Base-by-base conservation (phyloP, 2,888 invertebrate species). In the Caenorhabditis sulstoni region DNA sequence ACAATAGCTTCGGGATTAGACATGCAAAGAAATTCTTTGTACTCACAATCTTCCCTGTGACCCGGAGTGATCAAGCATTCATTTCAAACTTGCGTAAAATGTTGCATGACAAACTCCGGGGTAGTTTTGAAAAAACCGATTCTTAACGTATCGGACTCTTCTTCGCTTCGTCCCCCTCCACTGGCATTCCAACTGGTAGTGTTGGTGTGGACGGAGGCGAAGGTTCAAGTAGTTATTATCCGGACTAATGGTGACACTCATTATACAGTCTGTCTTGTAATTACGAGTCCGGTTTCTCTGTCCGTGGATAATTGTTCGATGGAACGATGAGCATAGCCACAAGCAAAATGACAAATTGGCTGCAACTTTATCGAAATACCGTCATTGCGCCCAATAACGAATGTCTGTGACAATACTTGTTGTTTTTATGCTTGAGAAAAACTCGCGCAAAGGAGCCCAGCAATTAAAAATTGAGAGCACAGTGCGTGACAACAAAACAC, bases 21-120 rank as follows among this genome's bases (percentile, higher is more conserved):
- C 53, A 70, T 70, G 61, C 70, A 70, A 61, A 53, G 59, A 47
- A 53, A 70, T 59, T 45, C 70, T 70, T 61, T 61, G 70, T 61
- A 61, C 68, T 61, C 9, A 44, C 29, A 45, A 52, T n/a, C 20
- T 16, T 12, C 41, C 23, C 37, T 61, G 53, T 61, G 61, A 61
- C 61, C 37, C 45, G 37, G 4, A 61, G 52, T 61, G 22, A 41
- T 52, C 41, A 59, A 8, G 41, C 57, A 68, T 61, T 68, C 68
- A 68, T 68, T 58, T 37, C 67, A 9, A n/a, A 67, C n/a, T 35
- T 53, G 16, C 16, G 39, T 23, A 45, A 45, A n/a, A n/a, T n/a
- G 45, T 67, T 41, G 47, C 29, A 29, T 67, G 49, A 67, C 66
- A 66, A 66, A 29, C 47, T 57, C 47, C 49, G 37, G 44, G 16